These are phyloP conservation scores for Tridacna crocea DNA, from an alignment of 2,888 invertebrate species.

Conservation along the genomic window DNA sequence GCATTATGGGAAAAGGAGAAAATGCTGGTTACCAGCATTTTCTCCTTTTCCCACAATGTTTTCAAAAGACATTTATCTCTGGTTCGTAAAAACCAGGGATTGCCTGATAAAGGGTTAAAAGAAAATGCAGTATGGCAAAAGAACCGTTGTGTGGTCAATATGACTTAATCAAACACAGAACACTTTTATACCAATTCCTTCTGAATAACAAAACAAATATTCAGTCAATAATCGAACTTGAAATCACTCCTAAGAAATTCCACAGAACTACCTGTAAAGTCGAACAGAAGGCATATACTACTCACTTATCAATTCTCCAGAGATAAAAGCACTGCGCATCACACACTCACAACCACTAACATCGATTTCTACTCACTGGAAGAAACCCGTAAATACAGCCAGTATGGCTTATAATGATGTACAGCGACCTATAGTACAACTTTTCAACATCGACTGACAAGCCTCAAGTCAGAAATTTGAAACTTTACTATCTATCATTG, in stretches of 20 bases:
- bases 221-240: constrained; percentile 2
- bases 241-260: neutral
- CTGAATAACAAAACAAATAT: too few species aligned
- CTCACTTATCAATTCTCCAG: constrained; percentile 1
- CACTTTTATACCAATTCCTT: too few species aligned
- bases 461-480: constrained; percentile 5
- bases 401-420: constrained; percentile 11
- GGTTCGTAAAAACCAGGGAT: too few species aligned
- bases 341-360: constrained; percentile 6
- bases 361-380: neutral
- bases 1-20: too few species aligned
- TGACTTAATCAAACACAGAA: too few species aligned
- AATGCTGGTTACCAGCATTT: too few species aligned
- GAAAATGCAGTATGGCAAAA: too few species aligned
- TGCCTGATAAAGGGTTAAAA: too few species aligned
- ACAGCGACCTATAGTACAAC: neutral
- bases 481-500: constrained; percentile 20
- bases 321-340: constrained; percentile 11
- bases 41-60: too few species aligned
- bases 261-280: constrained; percentile 4
- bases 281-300: neutral
- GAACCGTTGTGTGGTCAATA: too few species aligned
- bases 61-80: too few species aligned
- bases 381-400: constrained; percentile 9
- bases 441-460: neutral